Evolutionary conservation across 1,140 invertebrate genomes (phyloP).

Genomic region (Lanistes nyassanus): DNA sequence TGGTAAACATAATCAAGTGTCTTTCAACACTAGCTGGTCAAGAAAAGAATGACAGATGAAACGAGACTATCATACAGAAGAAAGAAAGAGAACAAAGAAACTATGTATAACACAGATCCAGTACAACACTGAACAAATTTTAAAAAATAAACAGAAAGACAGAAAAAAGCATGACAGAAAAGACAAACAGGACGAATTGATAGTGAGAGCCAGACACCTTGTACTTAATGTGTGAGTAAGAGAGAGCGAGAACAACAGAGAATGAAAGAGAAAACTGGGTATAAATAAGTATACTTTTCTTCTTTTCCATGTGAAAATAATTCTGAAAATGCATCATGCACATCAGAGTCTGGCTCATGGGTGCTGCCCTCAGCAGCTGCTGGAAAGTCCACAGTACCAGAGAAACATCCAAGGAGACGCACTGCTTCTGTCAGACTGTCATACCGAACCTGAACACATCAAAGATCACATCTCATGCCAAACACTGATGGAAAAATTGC

Average conservation of each 20-base stretch:
- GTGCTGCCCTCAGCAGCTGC: slow-evolving; percentile 51
- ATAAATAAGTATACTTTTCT: slow-evolving; percentile 42
- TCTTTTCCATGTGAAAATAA: slow-evolving; percentile 54
- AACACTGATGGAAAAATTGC: too few relatives aligned
- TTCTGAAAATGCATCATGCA: slow-evolving; percentile 42
- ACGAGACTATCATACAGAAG: too few relatives aligned
- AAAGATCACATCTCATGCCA: too few relatives aligned
- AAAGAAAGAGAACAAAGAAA: neutral
- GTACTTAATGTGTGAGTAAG: too few relatives aligned
- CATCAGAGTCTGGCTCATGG: slow-evolving; percentile 32
- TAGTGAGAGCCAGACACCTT: too few relatives aligned
- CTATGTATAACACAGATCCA: neutral
- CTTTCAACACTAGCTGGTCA: too few relatives aligned
- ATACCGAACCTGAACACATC: slow-evolving; percentile 79
- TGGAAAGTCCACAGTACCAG: slow-evolving; percentile 59
- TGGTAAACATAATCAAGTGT: too few relatives aligned
- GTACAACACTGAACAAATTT: neutral
- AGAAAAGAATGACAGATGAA: too few relatives aligned
- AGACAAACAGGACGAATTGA: too few relatives aligned
- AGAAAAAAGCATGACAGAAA: too few relatives aligned
- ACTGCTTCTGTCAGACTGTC: slow-evolving; percentile 93
- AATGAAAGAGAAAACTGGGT: neutral
- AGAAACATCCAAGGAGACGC: slow-evolving; percentile 90
- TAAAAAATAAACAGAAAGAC: neutral
- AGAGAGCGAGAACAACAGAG: too few relatives aligned